Evolutionary conservation across 2,888 invertebrate species (phyloP).

Genomic region (Eupithecia abbreviata): DNA sequence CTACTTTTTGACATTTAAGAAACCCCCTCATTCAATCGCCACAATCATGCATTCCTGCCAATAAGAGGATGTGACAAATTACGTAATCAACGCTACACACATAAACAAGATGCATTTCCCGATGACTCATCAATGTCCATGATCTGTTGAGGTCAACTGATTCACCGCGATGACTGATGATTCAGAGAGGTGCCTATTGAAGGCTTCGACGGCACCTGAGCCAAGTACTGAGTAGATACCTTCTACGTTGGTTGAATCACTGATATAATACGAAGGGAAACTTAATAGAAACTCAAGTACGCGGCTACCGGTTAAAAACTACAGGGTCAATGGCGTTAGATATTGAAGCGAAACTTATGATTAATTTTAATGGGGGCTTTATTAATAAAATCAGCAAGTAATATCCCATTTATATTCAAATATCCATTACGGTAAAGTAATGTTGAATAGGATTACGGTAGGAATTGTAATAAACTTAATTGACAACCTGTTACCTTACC

Average conservation of each 20-base stretch:
- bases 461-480: neutral
- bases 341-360: constrained; percentile 12
- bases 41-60: neutral
- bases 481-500: neutral
- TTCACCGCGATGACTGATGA: constrained; percentile 45
- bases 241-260: constrained; percentile 47
- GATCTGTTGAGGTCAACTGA: constrained; percentile 38
- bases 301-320: constrained; percentile 7
- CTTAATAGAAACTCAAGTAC: constrained; percentile 30
- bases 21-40: too few relatives aligned
- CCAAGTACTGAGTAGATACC: constrained; percentile 34
- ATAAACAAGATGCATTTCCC: constrained; percentile 28
- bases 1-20: too few relatives aligned
- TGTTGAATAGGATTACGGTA: neutral
- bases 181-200: constrained; percentile 41
- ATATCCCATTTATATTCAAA: neutral
- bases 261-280: constrained; percentile 27
- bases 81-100: constrained; percentile 44
- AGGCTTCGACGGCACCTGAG: constrained; percentile 41
- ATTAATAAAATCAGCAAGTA: constrained; percentile 2
- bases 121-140: constrained; percentile 40
- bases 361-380: neutral
- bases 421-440: neutral
- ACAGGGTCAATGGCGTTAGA: constrained; percentile 21
- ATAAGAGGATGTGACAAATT: constrained; percentile 18